Conservation (phyloP, 1,140 invertebrate genomes). For the Microvelia longipes region DNA sequence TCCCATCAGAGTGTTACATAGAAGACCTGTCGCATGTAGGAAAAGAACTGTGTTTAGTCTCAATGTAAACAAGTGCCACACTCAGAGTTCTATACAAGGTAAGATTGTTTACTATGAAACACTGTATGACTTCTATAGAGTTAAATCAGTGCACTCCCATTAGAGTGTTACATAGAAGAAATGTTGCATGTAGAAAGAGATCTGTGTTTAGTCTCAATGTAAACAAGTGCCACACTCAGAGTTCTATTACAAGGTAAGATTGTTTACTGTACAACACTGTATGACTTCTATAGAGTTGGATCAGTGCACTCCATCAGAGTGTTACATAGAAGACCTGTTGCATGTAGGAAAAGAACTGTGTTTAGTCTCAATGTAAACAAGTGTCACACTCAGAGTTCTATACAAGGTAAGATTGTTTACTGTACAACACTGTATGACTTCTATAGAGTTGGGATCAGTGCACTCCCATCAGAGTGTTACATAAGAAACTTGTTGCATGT, state of each 20-base stretch:
- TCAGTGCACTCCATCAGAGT: constrained; percentile 71
- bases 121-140: constrained; percentile 15
- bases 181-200: constrained; percentile 45
- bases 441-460: constrained; percentile 44
- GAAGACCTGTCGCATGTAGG: constrained; percentile 51
- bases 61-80: constrained; percentile 18
- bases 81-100: background rate
- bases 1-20: constrained; percentile 69
- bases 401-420: no score
- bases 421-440: no score
- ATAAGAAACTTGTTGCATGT: constrained; percentile 52
- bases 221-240: background rate
- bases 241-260: background rate
- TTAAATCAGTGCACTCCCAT: constrained; percentile 68
- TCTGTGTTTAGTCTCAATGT: constrained; percentile 43
- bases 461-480: constrained; percentile 72
- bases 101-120: no score
- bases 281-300: constrained; percentile 31
- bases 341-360: constrained; percentile 44
- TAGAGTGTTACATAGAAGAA: constrained; percentile 68
- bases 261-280: no score
- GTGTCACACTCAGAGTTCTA: no score
- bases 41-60: constrained; percentile 46
- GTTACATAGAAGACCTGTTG: constrained; percentile 59
- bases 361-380: constrained; percentile 37